Base-by-base conservation (phyloP, 1,140 invertebrate genomes). In the Drosophila trapezifrons region DNA sequence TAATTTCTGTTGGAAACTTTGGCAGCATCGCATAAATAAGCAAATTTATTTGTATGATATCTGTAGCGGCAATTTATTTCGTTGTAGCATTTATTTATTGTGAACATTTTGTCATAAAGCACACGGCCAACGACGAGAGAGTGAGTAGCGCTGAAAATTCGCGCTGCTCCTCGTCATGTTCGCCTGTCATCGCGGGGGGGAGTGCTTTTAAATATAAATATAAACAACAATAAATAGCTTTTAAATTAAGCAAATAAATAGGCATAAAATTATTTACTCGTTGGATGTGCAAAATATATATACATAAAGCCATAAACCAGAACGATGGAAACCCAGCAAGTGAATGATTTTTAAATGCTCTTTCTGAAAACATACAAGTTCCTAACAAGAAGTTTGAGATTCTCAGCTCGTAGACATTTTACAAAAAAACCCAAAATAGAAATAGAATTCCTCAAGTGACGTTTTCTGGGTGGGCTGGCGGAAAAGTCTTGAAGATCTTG, bases 21-120 rank as follows among this genome's bases (percentile, higher is more conserved):
- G 82, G 56, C 80, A 79, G 57, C 80, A 67, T 64, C 78, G 49
- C 65, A 73, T 80, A 85, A 84, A 84, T 84, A 84, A 84, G 47
- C 73, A 37, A 69, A 71, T 75, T 78, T 70, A 75, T 78, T 66
- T 65, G 47, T 65, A 37, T 56, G 43, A 60, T 86, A 75, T 81
- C 70, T 71, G 67, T 67, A 62, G 65, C 10, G 77, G 49, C 73
- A 79, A 86, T 86, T 86, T 82, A 87, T 79, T 57, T 71, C 62
- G 64, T 42, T 86, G 63, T 70, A 58, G 51, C 66, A 73, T 74
- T 84, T 80, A 85, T 85, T 85, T 85, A 85, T 85, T 81, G 58
- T 71, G 78, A 76, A 81, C 82, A 82, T 87, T 86, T 86, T 76
- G 83, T 83, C 82, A 86, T 87, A 87, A 86, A 86, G 66, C 79